Conservation (phyloP, 2,888 invertebrate genomes). For the Tetragnatha montana region DNA sequence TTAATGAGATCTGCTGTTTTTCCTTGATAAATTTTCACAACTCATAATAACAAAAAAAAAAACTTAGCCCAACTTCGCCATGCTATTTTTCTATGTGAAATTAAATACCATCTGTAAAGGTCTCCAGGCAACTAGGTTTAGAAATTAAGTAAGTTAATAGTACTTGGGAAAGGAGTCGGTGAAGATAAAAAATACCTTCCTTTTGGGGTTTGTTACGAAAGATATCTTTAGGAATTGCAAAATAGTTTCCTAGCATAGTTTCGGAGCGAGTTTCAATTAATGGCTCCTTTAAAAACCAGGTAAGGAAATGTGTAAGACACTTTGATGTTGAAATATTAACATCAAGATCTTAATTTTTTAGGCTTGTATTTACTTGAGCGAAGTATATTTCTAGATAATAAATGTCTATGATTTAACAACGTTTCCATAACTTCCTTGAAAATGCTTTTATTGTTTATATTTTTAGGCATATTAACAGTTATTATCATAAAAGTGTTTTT, state of each 20-base stretch:
- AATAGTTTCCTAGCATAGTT: conserved; percentile 44
- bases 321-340: background rate
- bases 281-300: conserved; percentile 26
- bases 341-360: no score
- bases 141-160: conserved; percentile 51
- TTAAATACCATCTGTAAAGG: conserved; percentile 5
- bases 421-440: no score
- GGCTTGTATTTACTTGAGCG: no score
- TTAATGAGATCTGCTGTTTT: background rate
- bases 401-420: no score
- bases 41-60: background rate
- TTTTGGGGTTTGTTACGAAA: conserved; percentile 11
- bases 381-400: no score
- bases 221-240: conserved; percentile 33
- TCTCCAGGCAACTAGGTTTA: conserved; percentile 18
- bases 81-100: background rate
- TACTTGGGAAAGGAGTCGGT: background rate
- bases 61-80: background rate
- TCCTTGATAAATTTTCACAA: background rate
- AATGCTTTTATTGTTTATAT: no score
- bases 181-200: conserved; percentile 16
- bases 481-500: no score
- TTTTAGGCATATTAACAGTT: no score
- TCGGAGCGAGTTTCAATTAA: conserved; percentile 38
- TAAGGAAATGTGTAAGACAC: background rate